Percentiles rank a stretch among this genome's conserved stretches.
phyloP scores from a whole-genome alignment of 1,140 invertebrate species.

The Helicoverpa zea region DNA sequence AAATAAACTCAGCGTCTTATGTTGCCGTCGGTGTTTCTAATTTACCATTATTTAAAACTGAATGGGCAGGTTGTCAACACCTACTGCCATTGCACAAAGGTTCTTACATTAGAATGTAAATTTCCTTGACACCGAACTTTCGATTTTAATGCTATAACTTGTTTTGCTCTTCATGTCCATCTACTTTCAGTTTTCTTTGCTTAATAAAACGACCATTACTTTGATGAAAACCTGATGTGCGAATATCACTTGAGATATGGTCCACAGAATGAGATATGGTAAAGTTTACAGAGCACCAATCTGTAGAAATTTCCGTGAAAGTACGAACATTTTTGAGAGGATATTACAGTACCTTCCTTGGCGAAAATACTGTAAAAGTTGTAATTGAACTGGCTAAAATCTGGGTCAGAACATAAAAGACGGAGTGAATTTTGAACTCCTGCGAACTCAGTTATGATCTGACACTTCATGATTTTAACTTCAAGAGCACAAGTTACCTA shows the following conservation, averaged over 20 bases:
- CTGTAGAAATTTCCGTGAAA: slow-evolving; percentile 20
- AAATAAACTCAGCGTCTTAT: background rate
- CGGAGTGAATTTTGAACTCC: background rate
- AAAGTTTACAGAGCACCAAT: background rate
- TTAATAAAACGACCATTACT: slow-evolving; percentile 13
- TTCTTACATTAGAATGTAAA: background rate
- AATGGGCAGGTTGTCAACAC: too few relatives aligned
- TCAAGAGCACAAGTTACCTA: background rate
- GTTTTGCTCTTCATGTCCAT: slow-evolving; percentile 11
- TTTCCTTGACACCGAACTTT: background rate
- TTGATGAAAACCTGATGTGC: slow-evolving; percentile 22
- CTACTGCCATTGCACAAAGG: too few relatives aligned
- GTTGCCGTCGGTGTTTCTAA: background rate
- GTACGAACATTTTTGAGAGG: slow-evolving; percentile 5
- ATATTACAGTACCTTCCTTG: background rate
- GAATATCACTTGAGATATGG: background rate
- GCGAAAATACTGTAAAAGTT: background rate
- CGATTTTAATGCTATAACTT: slow-evolving; percentile 26
- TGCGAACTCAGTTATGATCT: background rate
- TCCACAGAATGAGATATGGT: background rate
- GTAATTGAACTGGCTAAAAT: slow-evolving; percentile 16
- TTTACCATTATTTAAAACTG: too few relatives aligned
- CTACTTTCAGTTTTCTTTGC: slow-evolving; percentile 22
- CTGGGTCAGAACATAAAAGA: background rate
- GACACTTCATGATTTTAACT: background rate